These are phyloP conservation scores for Chrysaora quinquecirrha DNA, from an alignment of 30 jellyfish, hydroid and myxozoan genomes.

Conservation along the genomic window DNA sequence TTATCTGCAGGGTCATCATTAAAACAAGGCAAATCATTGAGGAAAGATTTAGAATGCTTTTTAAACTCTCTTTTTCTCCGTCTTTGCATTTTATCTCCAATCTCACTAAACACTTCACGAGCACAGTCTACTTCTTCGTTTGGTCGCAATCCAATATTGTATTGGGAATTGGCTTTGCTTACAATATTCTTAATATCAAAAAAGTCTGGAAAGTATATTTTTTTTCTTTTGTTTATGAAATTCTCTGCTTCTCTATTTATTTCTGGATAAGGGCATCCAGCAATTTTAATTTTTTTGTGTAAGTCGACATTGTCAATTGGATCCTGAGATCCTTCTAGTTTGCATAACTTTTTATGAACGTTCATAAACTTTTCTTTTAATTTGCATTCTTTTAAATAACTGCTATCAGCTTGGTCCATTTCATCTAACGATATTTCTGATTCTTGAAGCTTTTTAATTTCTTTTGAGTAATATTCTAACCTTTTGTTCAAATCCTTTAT, in stretches of 20 bases:
- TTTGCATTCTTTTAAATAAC: constrained; percentile 75
- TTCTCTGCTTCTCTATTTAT: constrained; percentile 87
- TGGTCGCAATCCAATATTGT: constrained; percentile 55
- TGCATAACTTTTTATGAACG: constrained; percentile 44
- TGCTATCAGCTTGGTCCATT: constrained; percentile 82
- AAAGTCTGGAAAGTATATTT: constrained; percentile 79
- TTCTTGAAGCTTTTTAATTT: constrained; percentile 60
- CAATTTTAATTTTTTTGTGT: constrained; percentile 37
- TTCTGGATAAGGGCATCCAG: constrained; percentile 86
- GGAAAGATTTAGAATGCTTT: constrained; percentile 57
- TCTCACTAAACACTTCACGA: constrained; percentile 83
- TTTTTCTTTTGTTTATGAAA: constrained; percentile 40
- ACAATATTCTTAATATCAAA: constrained; percentile 84
- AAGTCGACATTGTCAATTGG: neutral
- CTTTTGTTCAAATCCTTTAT: constrained; percentile 44
- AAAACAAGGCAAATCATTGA: constrained; percentile 53
- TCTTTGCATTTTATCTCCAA: constrained; percentile 88
- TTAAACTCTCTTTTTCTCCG: constrained; percentile 75
- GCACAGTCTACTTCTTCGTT: constrained; percentile 65
- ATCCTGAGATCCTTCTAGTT: constrained; percentile 58
- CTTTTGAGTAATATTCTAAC: constrained; percentile 55
- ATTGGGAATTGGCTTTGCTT: constrained; percentile 32
- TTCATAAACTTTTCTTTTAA: constrained; percentile 66
- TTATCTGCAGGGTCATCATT: constrained; percentile 84
- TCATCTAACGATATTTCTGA: constrained; percentile 81